Evolutionary conservation across 2,888 invertebrate genomes (phyloP).

Genomic region (Leptodirus hochenwartii): DNA sequence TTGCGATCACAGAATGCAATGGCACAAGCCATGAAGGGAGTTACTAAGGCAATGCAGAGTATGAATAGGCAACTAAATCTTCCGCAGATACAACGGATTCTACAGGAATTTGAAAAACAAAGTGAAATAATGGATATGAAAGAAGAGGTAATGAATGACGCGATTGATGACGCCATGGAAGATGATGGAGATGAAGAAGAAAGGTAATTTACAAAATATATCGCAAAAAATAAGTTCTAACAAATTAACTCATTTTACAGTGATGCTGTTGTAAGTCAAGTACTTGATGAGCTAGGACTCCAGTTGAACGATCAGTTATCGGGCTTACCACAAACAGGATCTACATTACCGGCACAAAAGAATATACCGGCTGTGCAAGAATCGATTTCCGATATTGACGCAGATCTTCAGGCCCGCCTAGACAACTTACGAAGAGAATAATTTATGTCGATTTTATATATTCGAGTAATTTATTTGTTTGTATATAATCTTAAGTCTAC

Average conservation of each 20-base stretch:
- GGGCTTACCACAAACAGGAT: conserved; percentile 58
- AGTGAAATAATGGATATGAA: conserved; percentile 99
- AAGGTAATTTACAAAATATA: no score
- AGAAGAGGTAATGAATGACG: conserved; percentile 99
- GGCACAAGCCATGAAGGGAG: conserved; percentile 99
- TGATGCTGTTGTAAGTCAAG: conserved; percentile 88
- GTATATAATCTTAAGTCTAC: no score
- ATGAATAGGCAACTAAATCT: conserved; percentile 96
- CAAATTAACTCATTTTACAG: conserved; percentile 30
- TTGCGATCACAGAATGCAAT: conserved; percentile 91
- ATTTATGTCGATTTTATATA: no score
- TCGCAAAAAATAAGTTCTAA: no score
- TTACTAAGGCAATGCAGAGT: conserved; percentile 92
- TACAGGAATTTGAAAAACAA: conserved; percentile 96
- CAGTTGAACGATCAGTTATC: conserved; percentile 86
- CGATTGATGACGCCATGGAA: conserved; percentile 98
- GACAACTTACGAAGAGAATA: conserved; percentile 86
- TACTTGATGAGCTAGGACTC: conserved; percentile 91
- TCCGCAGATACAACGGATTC: conserved; percentile 96
- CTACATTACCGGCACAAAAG: conserved; percentile 36
- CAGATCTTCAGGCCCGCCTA: conserved; percentile 89
- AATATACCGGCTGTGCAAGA: conserved; percentile 26
- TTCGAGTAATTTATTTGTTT: no score
- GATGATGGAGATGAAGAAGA: conserved; percentile 97
- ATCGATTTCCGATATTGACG: conserved; percentile 19